A percentile compares a stretch with the other conserved stretches of the same genome.
These are phyloP conservation scores for Sebastes diaconus DNA, from an alignment of 2,797 vertebrate genomes.

Conservation along the genomic window DNA sequence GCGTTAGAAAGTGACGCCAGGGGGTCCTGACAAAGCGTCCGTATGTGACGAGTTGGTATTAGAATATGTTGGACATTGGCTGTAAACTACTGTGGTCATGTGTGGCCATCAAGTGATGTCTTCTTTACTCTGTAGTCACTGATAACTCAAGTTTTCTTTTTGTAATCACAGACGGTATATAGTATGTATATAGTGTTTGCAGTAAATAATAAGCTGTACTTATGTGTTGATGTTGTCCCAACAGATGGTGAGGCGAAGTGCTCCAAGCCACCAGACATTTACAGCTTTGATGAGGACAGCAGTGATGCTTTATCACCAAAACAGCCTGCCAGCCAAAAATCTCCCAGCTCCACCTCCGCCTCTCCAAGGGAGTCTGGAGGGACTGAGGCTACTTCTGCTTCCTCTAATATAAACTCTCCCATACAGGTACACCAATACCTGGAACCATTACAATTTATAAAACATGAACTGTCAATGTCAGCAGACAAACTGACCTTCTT, in stretches of 20 bases:
- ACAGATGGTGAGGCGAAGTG: slow-evolving; percentile 79
- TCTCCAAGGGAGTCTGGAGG: slow-evolving; percentile 85
- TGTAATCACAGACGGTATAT: not conserved
- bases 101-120: not conserved
- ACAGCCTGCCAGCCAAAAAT: slow-evolving; percentile 88
- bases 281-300: slow-evolving; percentile 94
- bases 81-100: not conserved
- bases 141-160: not conserved
- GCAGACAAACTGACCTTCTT: not conserved
- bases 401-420: slow-evolving; percentile 74
- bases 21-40: fast-evolving
- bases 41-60: too few species aligned
- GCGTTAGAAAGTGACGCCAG: too few species aligned
- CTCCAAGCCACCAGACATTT: slow-evolving; percentile 85
- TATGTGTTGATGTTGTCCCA: slow-evolving; percentile 23
- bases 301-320: slow-evolving; percentile 90
- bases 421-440: slow-evolving; percentile 81
- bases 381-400: slow-evolving; percentile 78
- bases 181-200: not conserved
- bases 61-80: not conserved
- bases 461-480: not conserved
- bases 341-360: slow-evolving; percentile 83
- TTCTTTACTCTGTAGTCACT: not conserved
- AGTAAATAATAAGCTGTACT: not conserved
- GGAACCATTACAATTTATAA: not conserved